phyloP scores from a whole-genome alignment of 2,113 vertebrate genomes.

The Regulus satrapa region DNA sequence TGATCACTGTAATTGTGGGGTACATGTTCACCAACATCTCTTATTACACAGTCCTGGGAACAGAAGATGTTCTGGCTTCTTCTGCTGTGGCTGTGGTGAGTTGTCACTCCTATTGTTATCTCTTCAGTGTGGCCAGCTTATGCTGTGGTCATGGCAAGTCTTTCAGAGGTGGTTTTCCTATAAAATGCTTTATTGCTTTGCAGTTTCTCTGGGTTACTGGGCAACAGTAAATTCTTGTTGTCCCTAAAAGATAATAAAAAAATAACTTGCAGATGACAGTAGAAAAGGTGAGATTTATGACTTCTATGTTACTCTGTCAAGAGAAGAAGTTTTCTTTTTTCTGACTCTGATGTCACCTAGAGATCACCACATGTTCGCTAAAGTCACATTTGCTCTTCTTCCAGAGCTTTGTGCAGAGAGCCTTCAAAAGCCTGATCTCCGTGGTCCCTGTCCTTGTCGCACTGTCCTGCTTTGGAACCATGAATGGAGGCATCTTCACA shows the following conservation, averaged over 20 bases:
- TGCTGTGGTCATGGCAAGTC: not conserved
- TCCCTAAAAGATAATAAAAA: not conserved
- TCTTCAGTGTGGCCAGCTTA: not conserved
- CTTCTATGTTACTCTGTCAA: not conserved
- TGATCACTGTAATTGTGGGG: slow-evolving; percentile 61
- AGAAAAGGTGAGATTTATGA: not conserved
- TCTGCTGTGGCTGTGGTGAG: slow-evolving; percentile 74
- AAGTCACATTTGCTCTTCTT: not conserved
- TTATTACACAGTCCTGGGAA: slow-evolving; percentile 69
- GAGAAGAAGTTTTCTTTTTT: not conserved
- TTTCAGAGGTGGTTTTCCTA: not conserved
- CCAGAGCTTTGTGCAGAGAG: slow-evolving; percentile 82
- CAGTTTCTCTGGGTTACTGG: not conserved
- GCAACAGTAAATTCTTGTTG: not conserved
- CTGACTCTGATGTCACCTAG: not conserved
- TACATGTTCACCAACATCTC: slow-evolving; percentile 73
- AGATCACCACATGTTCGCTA: not conserved
- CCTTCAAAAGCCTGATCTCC: slow-evolving; percentile 73
- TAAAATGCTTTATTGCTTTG: not conserved
- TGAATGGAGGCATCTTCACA: slow-evolving; percentile 83
- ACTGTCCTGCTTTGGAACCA: slow-evolving; percentile 83
- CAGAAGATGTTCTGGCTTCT: slow-evolving; percentile 64
- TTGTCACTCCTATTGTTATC: not conserved
- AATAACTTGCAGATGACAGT: not conserved
- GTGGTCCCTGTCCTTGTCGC: slow-evolving; percentile 83